Conservation (phyloP, 2,888 invertebrate species). For the Falcaria lacertinaria region DNA sequence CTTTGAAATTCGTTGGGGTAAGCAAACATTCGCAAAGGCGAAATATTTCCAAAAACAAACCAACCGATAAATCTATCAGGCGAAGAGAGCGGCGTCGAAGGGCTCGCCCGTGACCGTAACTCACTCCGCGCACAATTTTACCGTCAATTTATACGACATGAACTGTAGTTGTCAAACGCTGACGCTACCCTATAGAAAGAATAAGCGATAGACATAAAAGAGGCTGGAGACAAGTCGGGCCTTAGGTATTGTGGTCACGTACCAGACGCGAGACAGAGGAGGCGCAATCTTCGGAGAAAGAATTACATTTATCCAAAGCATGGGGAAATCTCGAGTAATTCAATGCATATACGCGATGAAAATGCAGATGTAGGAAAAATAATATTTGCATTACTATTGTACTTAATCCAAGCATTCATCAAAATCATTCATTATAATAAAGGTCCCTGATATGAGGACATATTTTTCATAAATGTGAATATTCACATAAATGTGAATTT, state of each 20-base stretch:
- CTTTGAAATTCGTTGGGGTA: no score
- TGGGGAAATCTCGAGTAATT: slow-evolving; percentile 69
- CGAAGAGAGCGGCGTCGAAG: slow-evolving; percentile 51
- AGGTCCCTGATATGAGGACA: no score
- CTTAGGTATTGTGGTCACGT: slow-evolving; percentile 73
- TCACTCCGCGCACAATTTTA: slow-evolving; percentile 69
- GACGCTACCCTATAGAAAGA: slow-evolving; percentile 68
- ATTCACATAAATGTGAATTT: no score
- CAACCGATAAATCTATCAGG: slow-evolving; percentile 59
- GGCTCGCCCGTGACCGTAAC: slow-evolving; percentile 65
- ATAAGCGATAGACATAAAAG: slow-evolving; percentile 73
- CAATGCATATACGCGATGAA: slow-evolving; percentile 61
- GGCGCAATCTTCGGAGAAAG: slow-evolving; percentile 72
- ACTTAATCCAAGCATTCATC: neutral
- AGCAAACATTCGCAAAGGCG: slow-evolving; percentile 36
- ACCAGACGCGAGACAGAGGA: slow-evolving; percentile 48
- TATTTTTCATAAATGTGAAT: no score
- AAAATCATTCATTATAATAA: no score
- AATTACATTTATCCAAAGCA: slow-evolving; percentile 75
- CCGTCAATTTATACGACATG: slow-evolving; percentile 71
- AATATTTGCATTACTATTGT: slow-evolving; percentile 3
- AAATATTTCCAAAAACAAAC: slow-evolving; percentile 57
- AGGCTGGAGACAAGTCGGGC: slow-evolving; percentile 56
- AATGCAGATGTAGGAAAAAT: slow-evolving; percentile 1
- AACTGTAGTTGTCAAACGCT: slow-evolving; percentile 76